Evolutionary conservation across 2,113 vertebrate genomes (phyloP).

Genomic region (Nanorana parkeri): DNA sequence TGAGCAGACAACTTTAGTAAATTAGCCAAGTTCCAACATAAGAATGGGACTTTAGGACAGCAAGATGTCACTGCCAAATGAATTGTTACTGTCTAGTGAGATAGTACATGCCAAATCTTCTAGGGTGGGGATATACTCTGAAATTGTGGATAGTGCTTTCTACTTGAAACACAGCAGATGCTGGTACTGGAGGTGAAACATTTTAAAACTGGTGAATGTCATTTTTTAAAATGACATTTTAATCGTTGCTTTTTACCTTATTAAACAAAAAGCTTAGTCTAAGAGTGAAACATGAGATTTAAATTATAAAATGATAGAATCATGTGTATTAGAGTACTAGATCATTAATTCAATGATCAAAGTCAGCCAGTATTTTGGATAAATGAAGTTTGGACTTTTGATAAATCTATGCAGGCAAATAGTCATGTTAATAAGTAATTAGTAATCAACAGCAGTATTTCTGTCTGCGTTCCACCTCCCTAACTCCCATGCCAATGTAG

Average conservation of each 20-base stretch:
- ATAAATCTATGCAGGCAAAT: not conserved
- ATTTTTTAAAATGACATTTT: not conserved
- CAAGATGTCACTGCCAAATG: slow-evolving; percentile 29
- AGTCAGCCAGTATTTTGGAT: too few species aligned
- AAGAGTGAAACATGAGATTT: too few species aligned
- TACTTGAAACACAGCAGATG: slow-evolving; percentile 18
- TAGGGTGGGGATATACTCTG: slow-evolving; percentile 12
- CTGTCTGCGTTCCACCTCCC: not conserved
- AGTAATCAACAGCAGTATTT: not conserved
- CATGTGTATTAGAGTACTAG: too few species aligned
- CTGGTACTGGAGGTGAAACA: not conserved
- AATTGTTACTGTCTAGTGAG: slow-evolving; percentile 34
- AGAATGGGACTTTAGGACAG: slow-evolving; percentile 10
- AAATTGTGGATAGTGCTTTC: not conserved
- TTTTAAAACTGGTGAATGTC: not conserved
- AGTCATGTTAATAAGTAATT: not conserved
- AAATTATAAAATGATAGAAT: too few species aligned
- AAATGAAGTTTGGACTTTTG: too few species aligned
- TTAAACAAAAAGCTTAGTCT: too few species aligned
- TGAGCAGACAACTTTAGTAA: not conserved
- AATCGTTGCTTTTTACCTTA: too few species aligned
- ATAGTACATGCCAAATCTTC: slow-evolving; percentile 26
- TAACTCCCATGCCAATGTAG: not conserved
- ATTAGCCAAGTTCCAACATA: slow-evolving; percentile 1
- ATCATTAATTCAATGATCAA: too few species aligned